These are phyloP conservation scores for Sarcophilus harrisii DNA, from an alignment of 2,797 vertebrate genomes.

Conservation along the genomic window DNA sequence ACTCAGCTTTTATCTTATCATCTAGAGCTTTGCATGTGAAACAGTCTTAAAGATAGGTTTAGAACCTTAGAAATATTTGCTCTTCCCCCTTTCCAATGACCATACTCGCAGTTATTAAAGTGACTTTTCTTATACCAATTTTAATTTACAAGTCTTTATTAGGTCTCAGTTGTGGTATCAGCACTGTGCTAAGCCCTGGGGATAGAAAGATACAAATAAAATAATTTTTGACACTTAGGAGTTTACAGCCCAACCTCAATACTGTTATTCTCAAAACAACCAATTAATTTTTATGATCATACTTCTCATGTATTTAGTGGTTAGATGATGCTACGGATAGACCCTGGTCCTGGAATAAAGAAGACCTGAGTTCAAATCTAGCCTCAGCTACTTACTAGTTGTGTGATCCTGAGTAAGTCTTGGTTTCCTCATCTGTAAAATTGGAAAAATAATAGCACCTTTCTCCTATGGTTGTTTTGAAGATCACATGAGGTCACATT, in stretches of 20 bases:
- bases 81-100: neutral
- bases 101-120: neutral
- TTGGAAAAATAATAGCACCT: neutral
- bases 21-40: conserved; percentile 37
- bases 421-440: neutral
- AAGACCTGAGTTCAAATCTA: neutral
- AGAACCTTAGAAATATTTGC: neutral
- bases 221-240: neutral
- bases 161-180: neutral
- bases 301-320: neutral
- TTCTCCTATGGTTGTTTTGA: neutral
- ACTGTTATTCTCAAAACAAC: neutral
- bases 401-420: neutral
- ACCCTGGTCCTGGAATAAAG: neutral
- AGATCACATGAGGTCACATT: neutral
- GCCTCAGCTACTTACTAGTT: neutral
- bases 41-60: conserved; percentile 18
- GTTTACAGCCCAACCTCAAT: neutral
- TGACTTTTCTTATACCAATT: neutral
- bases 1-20: conserved; percentile 26
- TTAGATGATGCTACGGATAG: neutral
- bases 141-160: neutral
- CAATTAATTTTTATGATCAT: neutral
- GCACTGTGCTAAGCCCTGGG: neutral
- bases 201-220: neutral